Evolutionary conservation across 2,113 vertebrate genomes (phyloP), one percentile per base, ranked within the genome.

Genomic region (Muntiacus reevesi): DNA sequence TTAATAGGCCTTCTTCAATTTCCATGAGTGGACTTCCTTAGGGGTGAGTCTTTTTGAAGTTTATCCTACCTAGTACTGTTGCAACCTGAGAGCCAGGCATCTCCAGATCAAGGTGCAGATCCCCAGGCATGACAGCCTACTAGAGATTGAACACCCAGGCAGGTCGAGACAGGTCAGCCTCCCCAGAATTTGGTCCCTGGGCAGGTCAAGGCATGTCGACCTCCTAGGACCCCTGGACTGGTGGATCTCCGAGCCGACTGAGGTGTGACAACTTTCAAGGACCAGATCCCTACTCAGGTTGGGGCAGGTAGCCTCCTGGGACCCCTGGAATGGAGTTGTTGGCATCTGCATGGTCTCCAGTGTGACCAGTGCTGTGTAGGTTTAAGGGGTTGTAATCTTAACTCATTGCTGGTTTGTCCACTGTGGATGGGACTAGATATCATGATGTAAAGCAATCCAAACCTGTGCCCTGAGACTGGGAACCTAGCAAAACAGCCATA

Each of bases 191-290:
- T 17, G 33, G 19, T 67, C n/a, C 64, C 33, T 21, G 8, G 16
- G 64, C 8, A 67, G 33, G n/a, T 67, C 64, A 67, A 67, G 64
- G 33, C 33, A 67, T 36, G 33, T 67, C 8, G 0, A 67, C 4
- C 16, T 67, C 62, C 33, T 67, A n/a, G 16, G 33, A 67, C 16
- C 16, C 4, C 33, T n/a, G 62, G 17, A 67, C 16, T 67, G 16
- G 33, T 0, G 4, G 62, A 67, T n/a, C 33, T 16, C 64, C 4
- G 0, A 67, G 33, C 2, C 5, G 33, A 67, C 17, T 67, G n/a
- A 67, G 33, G 64, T 21, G 17, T 36, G 33, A 21, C 17, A 67
- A 67, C 33, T 67, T 67, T 67, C 8, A 36, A 67, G 64, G 64
- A 67, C 33, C 64, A 21, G 17, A 36, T 36, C 17, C 17, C 33